Percentiles rank a stretch among this genome's conserved stretches.
These are phyloP conservation scores for Apotomis turbidana DNA, from an alignment of 2,888 invertebrate species.

Conservation along the genomic window DNA sequence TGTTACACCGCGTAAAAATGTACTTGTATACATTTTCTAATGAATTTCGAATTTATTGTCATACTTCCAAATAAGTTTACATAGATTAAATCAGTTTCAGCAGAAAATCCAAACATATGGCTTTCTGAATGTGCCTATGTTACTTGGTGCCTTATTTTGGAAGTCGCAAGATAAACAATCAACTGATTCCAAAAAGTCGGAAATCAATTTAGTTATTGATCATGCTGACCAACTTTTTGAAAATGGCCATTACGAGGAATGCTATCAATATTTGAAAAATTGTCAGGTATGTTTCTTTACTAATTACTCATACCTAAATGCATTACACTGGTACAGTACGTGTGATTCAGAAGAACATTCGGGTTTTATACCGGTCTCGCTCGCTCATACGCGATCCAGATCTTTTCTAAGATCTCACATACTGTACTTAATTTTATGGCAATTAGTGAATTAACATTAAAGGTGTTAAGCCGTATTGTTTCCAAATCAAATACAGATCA, in stretches of 20 bases:
- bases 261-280: slow-evolving; percentile 84
- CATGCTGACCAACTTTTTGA: slow-evolving; percentile 87
- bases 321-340: too few relatives aligned
- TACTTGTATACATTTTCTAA: not conserved
- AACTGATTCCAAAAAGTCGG: slow-evolving; percentile 49
- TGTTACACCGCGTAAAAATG: slow-evolving; percentile 9
- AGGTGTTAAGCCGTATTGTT: too few relatives aligned
- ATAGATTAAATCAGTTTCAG: slow-evolving; percentile 21
- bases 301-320: too few relatives aligned
- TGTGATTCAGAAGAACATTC: too few relatives aligned
- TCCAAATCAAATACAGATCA: too few relatives aligned
- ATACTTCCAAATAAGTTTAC: not conserved
- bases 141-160: slow-evolving; percentile 27
- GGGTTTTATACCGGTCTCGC: too few relatives aligned
- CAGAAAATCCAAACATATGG: not conserved
- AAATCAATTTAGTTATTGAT: slow-evolving; percentile 68
- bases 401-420: too few relatives aligned
- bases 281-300: slow-evolving; percentile 71
- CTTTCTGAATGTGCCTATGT: slow-evolving; percentile 18
- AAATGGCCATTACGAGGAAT: slow-evolving; percentile 86
- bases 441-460: too few relatives aligned
- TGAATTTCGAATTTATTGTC: not conserved
- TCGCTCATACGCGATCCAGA: too few relatives aligned
- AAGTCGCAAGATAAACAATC: slow-evolving; percentile 46
- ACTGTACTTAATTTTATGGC: too few relatives aligned